A percentile compares a stretch with the other conserved stretches of the same genome.
Conservation (phyloP, 92 coral and sea anemone genomes). For the Phymanthus crucifer region DNA sequence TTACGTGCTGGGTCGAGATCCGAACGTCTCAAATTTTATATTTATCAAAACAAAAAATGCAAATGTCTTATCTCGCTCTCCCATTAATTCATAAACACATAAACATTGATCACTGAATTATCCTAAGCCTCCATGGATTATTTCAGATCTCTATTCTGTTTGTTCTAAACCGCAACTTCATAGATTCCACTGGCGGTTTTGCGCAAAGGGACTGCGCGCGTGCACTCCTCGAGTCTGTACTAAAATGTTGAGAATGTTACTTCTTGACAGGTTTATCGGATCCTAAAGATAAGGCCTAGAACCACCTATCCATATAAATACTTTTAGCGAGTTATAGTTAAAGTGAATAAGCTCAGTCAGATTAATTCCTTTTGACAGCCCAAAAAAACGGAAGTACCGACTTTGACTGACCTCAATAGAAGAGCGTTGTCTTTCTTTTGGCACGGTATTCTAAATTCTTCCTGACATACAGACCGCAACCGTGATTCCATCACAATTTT, state of each 20-base stretch:
- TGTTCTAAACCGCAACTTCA: conserved; percentile 16
- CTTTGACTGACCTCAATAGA: conserved; percentile 24
- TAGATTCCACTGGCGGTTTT: conserved; percentile 20
- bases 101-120: conserved; percentile 12
- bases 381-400: conserved; percentile 30
- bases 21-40: conserved; percentile 24
- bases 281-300: conserved; percentile 20
- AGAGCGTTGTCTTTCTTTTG: conserved; percentile 19
- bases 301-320: conserved; percentile 19
- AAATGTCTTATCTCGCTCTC: conserved; percentile 7
- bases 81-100: conserved; percentile 13
- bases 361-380: conserved; percentile 34
- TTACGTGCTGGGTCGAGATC: conserved; percentile 41
- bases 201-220: conserved; percentile 1
- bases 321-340: conserved; percentile 27
- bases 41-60: conserved; percentile 38
- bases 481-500: conserved; percentile 39
- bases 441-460: conserved; percentile 42
- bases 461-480: conserved; percentile 22
- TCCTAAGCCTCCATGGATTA: background rate
- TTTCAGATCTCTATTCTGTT: conserved; percentile 2
- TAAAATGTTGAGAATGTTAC: conserved; percentile 19
- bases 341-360: conserved; percentile 18
- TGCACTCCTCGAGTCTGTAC: conserved; percentile 16
- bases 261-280: conserved; percentile 28